Base-by-base conservation (phyloP, 1,140 invertebrate species). In the Gonioctena quinquepunctata region DNA sequence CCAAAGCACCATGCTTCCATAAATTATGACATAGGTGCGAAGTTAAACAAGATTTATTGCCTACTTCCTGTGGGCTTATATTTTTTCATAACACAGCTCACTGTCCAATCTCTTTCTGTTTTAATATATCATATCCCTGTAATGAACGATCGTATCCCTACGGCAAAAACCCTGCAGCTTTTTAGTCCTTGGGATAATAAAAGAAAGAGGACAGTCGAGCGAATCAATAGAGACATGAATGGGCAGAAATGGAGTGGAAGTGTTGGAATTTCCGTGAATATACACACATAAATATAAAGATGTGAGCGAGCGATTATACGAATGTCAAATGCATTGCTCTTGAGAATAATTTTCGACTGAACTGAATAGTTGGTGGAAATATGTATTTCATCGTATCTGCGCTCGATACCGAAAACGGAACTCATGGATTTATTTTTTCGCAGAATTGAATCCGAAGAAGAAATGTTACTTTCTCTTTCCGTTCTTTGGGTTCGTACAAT, bases 21-120 rank as follows among this genome's bases (percentile, higher is more conserved):
- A 57, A 68, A 61, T 68, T 68, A 68, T 68, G 67, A 68, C 61
- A n/a, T 42, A 68, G 67, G 67, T 68, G 67, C 50, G 61, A 25
- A 68, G 56, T 61, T 61, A 62, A 68, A 68, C 13, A 62, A 61
- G 67, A 68, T 68, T 68, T 68, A 68, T 68, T 25, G 21, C 33
- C 13, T 54, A 62, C 59, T 61, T 62, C 59, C 52, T 48, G 13
- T 13, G 42, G 67, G 67, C 26, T 68, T 68, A 68, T 68, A 68
- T 68, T 68, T 68, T 68, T 68, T 68, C 67, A 68, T 68, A 59
- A 68, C 16, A 50, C 57, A 13, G 21, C 67, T 60, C 67, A 62
- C 54, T 57, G 54, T 68, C 57, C 57, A 61, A 57, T 60, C 28
- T 67, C 26, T 67, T 57, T 26, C 67, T 62, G 57, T 68, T 68